Evolutionary conservation across 2,888 invertebrate species (phyloP).

Genomic region (Volucella zonaria): DNA sequence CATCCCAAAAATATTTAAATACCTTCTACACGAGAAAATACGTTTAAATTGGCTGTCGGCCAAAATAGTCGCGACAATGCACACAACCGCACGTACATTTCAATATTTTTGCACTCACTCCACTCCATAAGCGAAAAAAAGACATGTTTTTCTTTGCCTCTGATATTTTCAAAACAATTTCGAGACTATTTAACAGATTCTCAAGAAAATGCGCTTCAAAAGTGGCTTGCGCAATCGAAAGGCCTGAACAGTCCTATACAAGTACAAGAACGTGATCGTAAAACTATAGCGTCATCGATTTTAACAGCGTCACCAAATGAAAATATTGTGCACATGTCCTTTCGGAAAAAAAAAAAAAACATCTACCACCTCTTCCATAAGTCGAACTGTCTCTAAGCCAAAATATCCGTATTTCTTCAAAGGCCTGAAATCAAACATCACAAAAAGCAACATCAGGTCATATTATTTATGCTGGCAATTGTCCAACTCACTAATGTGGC

Average conservation of each 20-base stretch:
- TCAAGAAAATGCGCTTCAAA: constrained; percentile 45
- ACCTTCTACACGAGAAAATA: constrained; percentile 32
- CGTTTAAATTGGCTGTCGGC: constrained; percentile 34
- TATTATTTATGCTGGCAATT: constrained; percentile 48
- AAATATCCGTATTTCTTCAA: background rate
- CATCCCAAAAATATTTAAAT: constrained; percentile 47
- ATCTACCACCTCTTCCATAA: constrained; percentile 3
- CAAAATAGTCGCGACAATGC: constrained; percentile 54
- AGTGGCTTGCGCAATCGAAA: constrained; percentile 44
- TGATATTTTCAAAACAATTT: constrained; percentile 29
- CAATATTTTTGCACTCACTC: constrained; percentile 26
- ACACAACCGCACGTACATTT: constrained; percentile 6
- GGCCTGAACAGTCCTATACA: too few species aligned
- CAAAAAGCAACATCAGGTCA: constrained; percentile 62
- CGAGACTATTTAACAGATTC: constrained; percentile 5
- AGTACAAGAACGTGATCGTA: constrained; percentile 11
- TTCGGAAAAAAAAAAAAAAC: background rate
- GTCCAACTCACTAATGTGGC: constrained; percentile 29
- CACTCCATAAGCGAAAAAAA: background rate
- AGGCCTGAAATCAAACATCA: constrained; percentile 59
- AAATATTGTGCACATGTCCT: constrained; percentile 11
- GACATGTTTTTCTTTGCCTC: background rate
- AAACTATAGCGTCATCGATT: constrained; percentile 38
- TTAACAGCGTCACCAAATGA: constrained; percentile 49
- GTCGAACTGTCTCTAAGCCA: background rate